Conservation (phyloP, 2,113 vertebrate genomes). For the Chaenogobius annularis region DNA sequence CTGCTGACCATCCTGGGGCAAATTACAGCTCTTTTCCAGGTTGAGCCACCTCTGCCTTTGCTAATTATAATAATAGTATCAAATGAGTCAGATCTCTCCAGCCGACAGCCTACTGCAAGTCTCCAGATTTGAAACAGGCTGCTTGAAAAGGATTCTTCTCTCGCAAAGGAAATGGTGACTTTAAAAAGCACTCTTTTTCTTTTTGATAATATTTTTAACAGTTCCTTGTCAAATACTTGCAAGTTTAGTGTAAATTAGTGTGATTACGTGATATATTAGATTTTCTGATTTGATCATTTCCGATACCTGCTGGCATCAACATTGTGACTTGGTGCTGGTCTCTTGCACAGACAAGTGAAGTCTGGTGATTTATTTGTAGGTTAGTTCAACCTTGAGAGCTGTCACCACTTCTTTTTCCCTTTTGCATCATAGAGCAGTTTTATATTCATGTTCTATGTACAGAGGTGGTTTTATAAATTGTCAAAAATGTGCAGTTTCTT, state of each 20-base stretch:
- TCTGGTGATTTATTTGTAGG: not conserved
- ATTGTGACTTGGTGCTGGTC: not conserved
- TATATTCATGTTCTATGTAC: not conserved
- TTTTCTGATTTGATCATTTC: no score
- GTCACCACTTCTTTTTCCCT: slow-evolving; percentile 17
- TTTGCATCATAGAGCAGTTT: not conserved
- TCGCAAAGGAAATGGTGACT: not conserved
- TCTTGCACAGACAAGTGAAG: slow-evolving; percentile 6
- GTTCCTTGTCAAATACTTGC: no score
- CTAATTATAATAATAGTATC: not conserved
- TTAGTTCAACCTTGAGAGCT: slow-evolving; percentile 33
- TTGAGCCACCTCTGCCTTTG: not conserved
- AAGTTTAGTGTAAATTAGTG: no score
- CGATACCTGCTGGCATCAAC: not conserved
- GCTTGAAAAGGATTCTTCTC: no score
- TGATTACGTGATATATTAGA: no score
- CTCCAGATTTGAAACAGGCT: not conserved
- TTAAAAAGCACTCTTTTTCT: no score
- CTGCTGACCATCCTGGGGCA: not conserved
- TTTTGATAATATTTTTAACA: no score
- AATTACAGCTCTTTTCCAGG: slow-evolving; percentile 6
- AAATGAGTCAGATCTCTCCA: slow-evolving; percentile 7
- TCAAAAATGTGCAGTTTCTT: slow-evolving; percentile 1
- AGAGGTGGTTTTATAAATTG: not conserved
- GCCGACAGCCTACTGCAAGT: no score